Evolutionary conservation across 2,797 vertebrate genomes (phyloP), one percentile per base, ranked within the genome.

Genomic region (Muscicapa striata): DNA sequence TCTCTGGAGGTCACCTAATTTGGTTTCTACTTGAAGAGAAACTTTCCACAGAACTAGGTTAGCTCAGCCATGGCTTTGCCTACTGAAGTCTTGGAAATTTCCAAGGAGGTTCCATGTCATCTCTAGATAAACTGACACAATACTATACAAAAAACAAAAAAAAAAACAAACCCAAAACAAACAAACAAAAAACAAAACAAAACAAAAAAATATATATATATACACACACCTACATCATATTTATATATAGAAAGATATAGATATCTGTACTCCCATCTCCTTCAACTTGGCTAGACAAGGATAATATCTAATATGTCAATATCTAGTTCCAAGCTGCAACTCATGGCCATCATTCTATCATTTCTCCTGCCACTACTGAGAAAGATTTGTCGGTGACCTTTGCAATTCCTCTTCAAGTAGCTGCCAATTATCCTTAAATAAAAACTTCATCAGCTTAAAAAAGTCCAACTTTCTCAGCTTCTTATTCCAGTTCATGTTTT

Each of bases 11-110:
- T 70, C 30, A 24, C 3, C 18, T 63, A 43, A 57, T 63, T 34
- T 77, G 43, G 58, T 61, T 87, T 73, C 32, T 91, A 30, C 55
- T 80, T 70, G 52, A 81, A 90, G 51, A 73, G 11, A 64, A 91
- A 49, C 15, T 45, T 70, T 36, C 12, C 6, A 3, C 13, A 78
- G 27, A 21, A 36, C 24, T 61, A 83, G 38, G 59, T 83, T 40
- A 84, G 20, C 54, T 49, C 26, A 74, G 13, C 8, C 32, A 41
- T 40, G 20, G 20, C 4, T 57, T 57, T 70, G n/a, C 26, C 21
- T 40, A 8, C 21, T 36, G 15, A 68, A 72, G 17, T 52, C 34
- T 38, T 52, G 15, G 70, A 76, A 83, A 76, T 79, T 32, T 58
- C 20, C 2, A 57, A 66, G 41, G 24, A 68, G 11, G 6, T 75